A percentile compares a stretch with the other conserved stretches of the same genome.
phyloP scores from a whole-genome alignment of 2,113 vertebrate species.

The Charina bottae region DNA sequence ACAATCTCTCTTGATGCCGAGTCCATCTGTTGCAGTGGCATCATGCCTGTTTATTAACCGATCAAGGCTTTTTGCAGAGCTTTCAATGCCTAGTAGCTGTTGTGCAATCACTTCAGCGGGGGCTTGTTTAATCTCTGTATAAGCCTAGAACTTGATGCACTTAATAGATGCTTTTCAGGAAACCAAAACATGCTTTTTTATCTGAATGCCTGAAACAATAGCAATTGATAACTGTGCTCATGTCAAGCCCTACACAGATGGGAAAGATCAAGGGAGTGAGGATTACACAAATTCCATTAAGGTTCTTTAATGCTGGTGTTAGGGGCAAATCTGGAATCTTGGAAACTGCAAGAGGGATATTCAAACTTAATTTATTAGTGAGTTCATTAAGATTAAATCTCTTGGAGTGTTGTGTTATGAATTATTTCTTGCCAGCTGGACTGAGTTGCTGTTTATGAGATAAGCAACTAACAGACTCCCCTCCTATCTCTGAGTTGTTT shows the following conservation, averaged over 20 bases:
- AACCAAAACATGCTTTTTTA: background rate
- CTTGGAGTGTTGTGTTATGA: background rate
- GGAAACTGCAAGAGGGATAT: background rate
- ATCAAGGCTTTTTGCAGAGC: background rate
- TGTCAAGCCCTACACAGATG: background rate
- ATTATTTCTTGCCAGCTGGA: background rate
- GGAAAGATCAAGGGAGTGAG: background rate
- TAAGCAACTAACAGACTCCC: background rate
- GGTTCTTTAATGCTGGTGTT: background rate
- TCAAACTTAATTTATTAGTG: background rate
- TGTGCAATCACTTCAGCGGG: background rate
- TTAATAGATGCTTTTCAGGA: background rate
- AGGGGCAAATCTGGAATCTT: background rate
- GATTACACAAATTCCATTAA: background rate
- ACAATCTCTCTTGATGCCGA: background rate
- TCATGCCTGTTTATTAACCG: background rate
- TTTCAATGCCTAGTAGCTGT: background rate
- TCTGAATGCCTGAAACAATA: background rate
- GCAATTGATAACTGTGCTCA: background rate
- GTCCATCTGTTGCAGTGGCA: slow-evolving; percentile 23
- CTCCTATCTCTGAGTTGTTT: background rate
- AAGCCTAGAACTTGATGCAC: background rate
- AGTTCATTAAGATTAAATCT: background rate
- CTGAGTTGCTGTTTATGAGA: background rate
- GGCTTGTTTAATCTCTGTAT: background rate